Evolutionary conservation across 2,113 vertebrate genomes (phyloP).

Genomic region (Siniperca knerii): DNA sequence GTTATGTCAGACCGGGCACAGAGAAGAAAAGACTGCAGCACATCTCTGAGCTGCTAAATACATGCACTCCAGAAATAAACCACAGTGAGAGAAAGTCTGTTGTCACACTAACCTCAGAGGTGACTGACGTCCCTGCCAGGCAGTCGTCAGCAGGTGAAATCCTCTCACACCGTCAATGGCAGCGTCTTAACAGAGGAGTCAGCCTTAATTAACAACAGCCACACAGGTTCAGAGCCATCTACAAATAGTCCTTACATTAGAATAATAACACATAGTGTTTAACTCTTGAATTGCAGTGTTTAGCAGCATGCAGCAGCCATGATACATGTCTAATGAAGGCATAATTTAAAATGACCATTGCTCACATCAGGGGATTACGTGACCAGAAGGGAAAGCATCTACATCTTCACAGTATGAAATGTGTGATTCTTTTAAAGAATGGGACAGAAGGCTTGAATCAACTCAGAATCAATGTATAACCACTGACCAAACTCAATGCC

Average conservation of each 20-base stretch:
- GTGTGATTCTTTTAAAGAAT: neutral
- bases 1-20: neutral
- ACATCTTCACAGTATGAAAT: neutral
- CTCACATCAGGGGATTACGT: neutral
- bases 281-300: neutral
- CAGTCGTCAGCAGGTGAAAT: slow-evolving; percentile 41
- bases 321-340: neutral
- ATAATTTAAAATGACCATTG: neutral
- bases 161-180: slow-evolving; percentile 23
- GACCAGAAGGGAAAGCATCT: neutral
- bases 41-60: slow-evolving; percentile 15
- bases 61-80: slow-evolving; percentile 46
- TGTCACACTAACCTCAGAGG: slow-evolving; percentile 56
- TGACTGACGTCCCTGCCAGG: slow-evolving; percentile 7
- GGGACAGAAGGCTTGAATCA: neutral
- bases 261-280: neutral
- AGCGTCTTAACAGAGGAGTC: neutral
- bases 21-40: neutral
- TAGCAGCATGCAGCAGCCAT: neutral
- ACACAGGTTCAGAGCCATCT: neutral
- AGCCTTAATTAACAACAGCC: slow-evolving; percentile 5
- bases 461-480: neutral
- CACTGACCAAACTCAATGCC: too few species aligned
- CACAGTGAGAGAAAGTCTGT: slow-evolving; percentile 11
- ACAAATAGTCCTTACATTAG: slow-evolving; percentile 13